Percentiles rank a stretch among this genome's conserved stretches.
Evolutionary conservation across 1,140 invertebrate species (phyloP).

Genomic region (Macrocentrus cingulum): DNA sequence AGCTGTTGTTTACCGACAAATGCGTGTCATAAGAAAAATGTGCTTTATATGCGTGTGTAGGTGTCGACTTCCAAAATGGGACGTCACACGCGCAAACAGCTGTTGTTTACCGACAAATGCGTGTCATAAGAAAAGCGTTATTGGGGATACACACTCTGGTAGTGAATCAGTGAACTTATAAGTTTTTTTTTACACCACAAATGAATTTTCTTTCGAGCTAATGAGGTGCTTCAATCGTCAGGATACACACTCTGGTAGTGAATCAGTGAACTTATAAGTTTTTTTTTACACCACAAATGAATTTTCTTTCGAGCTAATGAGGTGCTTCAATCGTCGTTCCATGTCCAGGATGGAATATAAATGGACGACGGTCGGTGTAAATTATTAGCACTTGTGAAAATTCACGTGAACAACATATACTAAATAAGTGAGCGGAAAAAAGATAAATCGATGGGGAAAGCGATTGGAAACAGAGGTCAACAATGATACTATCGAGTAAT

Average conservation of each 20-base stretch:
- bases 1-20: too few relatives aligned
- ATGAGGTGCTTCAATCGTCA: not conserved
- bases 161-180: constrained; percentile 9
- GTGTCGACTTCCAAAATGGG: constrained; percentile 41
- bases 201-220: not conserved
- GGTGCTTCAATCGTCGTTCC: not conserved
- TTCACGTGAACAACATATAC: not conserved
- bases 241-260: not conserved
- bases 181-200: not conserved
- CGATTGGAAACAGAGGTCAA: constrained; percentile 20
- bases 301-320: not conserved
- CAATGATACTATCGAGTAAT: constrained; percentile 14
- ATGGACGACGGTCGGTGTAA: not conserved
- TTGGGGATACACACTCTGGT: not conserved
- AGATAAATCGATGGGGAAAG: constrained; percentile 23
- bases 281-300: not conserved
- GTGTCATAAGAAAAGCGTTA: constrained; percentile 29
- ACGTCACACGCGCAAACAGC: constrained; percentile 42
- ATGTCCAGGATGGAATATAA: not conserved
- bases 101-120: constrained; percentile 54
- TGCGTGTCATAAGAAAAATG: too few relatives aligned
- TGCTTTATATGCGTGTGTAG: too few relatives aligned
- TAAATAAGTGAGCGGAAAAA: constrained; percentile 5
- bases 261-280: constrained; percentile 12
- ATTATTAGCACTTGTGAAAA: not conserved